Conservation (phyloP, 2,797 vertebrate genomes). For the Malacoctenus gilli region DNA sequence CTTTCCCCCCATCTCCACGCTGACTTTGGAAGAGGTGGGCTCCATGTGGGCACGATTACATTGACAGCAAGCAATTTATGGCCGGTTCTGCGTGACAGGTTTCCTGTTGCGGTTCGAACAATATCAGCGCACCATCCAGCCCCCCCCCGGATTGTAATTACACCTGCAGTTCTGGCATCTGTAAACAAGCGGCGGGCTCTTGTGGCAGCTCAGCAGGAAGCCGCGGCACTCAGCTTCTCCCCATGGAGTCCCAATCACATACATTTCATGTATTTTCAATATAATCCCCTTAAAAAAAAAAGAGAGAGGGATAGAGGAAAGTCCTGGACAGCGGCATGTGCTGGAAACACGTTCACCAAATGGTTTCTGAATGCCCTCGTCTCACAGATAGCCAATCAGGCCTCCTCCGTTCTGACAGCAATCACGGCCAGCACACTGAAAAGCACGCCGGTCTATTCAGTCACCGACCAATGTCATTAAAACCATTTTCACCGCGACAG, state of each 20-base stretch:
- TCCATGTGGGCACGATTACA: constrained; percentile 47
- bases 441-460: neutral
- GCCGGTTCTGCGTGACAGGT: constrained; percentile 44
- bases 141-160: constrained; percentile 56
- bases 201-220: constrained; percentile 12
- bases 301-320: constrained; percentile 11
- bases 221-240: constrained; percentile 3
- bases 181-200: constrained; percentile 18
- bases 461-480: neutral
- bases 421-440: neutral
- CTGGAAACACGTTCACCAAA: neutral
- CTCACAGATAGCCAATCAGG: neutral
- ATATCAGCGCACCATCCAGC: constrained; percentile 43
- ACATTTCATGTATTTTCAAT: constrained; percentile 1
- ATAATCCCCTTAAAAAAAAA: constrained; percentile 4
- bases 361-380: constrained; percentile 4
- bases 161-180: constrained; percentile 24
- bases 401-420: neutral
- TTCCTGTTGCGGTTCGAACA: constrained; percentile 39
- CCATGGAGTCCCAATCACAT: too few species aligned
- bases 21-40: constrained; percentile 43
- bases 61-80: constrained; percentile 63
- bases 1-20: constrained; percentile 49
- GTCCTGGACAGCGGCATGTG: neutral
- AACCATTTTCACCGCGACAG: neutral